phyloP scores from a whole-genome alignment of 2,797 vertebrate species.

The Atherinosoma microstoma region DNA sequence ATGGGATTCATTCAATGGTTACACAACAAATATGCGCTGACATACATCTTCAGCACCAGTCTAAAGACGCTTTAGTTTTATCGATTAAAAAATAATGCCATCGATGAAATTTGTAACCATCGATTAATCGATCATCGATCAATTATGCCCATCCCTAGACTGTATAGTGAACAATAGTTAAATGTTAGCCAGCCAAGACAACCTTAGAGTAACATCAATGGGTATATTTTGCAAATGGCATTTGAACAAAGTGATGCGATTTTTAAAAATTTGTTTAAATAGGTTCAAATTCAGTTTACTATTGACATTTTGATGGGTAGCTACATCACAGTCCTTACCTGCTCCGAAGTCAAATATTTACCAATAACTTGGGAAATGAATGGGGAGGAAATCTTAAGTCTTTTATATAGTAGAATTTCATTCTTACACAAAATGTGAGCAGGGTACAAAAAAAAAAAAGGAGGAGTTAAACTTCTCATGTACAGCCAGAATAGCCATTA shows the following conservation, averaged over 20 bases:
- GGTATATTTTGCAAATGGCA: not conserved
- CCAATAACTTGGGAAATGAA: not conserved
- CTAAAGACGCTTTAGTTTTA: too few species aligned
- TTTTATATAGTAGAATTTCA: not conserved
- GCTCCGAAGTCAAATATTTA: not conserved
- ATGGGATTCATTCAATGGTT: too few species aligned
- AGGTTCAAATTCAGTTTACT: not conserved
- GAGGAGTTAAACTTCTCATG: not conserved
- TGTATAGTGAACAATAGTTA: too few species aligned
- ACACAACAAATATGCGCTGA: too few species aligned
- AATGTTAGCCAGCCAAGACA: not conserved
- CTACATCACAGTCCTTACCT: too few species aligned
- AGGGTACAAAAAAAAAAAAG: not conserved
- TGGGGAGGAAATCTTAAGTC: not conserved
- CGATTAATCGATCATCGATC: too few species aligned
- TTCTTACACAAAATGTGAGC: not conserved
- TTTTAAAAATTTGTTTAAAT: not conserved
- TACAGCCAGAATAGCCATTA: not conserved
- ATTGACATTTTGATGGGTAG: too few species aligned
- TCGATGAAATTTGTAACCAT: too few species aligned
- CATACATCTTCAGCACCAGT: too few species aligned
- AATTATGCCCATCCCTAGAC: too few species aligned
- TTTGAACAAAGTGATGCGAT: not conserved
- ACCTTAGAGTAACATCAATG: not conserved
- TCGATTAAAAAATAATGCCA: too few species aligned